Evolutionary conservation across 2,888 invertebrate genomes (phyloP).

Genomic region (Dicranocentrus wangi): DNA sequence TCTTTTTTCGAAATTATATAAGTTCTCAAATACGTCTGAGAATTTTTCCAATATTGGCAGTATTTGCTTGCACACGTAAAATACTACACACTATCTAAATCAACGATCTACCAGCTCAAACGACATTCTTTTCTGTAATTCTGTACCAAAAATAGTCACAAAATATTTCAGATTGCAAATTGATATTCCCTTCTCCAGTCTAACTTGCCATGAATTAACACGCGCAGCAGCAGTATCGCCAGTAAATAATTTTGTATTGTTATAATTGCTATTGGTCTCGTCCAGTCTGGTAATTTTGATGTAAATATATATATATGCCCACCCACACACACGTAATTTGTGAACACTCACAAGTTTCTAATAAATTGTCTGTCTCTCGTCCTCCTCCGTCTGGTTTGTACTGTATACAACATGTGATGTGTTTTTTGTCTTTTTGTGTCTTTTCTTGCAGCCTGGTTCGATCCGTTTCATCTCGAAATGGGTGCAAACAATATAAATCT

Average conservation of each 20-base stretch:
- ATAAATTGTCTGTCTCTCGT: slow-evolving; percentile 44
- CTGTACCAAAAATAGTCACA: too few relatives aligned
- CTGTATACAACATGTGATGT: slow-evolving; percentile 57
- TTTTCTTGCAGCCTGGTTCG: slow-evolving; percentile 69
- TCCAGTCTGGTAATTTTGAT: slow-evolving; percentile 14
- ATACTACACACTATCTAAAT: too few relatives aligned
- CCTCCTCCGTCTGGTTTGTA: slow-evolving; percentile 52
- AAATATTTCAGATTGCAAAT: too few relatives aligned
- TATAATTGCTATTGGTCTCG: slow-evolving; percentile 24
- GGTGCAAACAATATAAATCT: slow-evolving; percentile 62
- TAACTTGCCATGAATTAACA: too few relatives aligned
- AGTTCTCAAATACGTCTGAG: too few relatives aligned
- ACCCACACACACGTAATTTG: too few relatives aligned
- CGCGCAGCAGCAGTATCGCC: neutral
- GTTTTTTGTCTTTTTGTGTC: slow-evolving; percentile 61
- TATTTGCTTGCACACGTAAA: too few relatives aligned
- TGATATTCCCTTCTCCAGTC: too few relatives aligned
- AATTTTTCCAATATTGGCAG: too few relatives aligned
- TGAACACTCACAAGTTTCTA: slow-evolving; percentile 19
- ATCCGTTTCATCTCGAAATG: slow-evolving; percentile 68
- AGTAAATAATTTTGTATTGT: slow-evolving; percentile 6
- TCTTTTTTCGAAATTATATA: too few relatives aligned
- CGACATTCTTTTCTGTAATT: too few relatives aligned
- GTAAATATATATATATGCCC: neutral
- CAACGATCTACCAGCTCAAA: too few relatives aligned